Conservation (phyloP, 2,888 invertebrate genomes). For the Petrolisthes manimaculis region DNA sequence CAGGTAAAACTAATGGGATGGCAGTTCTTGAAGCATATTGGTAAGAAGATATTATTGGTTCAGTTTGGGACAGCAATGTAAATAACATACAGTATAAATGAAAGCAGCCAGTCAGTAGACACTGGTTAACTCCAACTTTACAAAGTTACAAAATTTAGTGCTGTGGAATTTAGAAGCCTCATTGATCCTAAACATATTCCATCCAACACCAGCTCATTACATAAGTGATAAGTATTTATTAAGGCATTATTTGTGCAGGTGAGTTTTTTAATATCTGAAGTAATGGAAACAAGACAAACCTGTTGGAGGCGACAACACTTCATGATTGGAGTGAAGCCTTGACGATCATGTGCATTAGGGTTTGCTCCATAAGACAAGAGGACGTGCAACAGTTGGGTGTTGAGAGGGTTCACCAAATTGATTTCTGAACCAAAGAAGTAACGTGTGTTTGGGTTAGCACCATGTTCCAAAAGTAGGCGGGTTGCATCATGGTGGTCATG, state of each 20-base stretch:
- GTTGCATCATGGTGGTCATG: conserved; percentile 81
- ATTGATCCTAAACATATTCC: no score
- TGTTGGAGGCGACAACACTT: conserved; percentile 85
- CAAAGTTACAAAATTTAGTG: not conserved
- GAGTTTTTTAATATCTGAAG: not conserved
- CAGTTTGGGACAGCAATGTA: not conserved
- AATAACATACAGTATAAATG: not conserved
- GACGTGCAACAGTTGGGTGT: conserved; percentile 84
- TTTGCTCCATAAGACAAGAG: conserved; percentile 87
- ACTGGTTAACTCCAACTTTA: no score
- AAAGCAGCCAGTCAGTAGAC: no score
- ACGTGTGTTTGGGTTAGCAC: conserved; percentile 89
- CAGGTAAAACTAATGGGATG: not conserved
- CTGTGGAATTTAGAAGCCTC: not conserved
- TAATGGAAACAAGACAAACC: conserved; percentile 71
- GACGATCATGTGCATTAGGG: conserved; percentile 87
- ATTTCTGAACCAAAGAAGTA: conserved; percentile 93
- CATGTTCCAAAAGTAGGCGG: conserved; percentile 80
- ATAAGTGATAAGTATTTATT: no score
- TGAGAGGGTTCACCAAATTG: conserved; percentile 83
- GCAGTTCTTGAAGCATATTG: not conserved
- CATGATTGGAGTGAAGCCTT: conserved; percentile 91
- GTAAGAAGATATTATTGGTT: not conserved
- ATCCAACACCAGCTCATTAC: no score
- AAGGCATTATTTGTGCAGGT: not conserved